A percentile compares a stretch with the other conserved stretches of the same genome.
Evolutionary conservation across 2,113 vertebrate genomes (phyloP).

Genomic region (Otus sunia): DNA sequence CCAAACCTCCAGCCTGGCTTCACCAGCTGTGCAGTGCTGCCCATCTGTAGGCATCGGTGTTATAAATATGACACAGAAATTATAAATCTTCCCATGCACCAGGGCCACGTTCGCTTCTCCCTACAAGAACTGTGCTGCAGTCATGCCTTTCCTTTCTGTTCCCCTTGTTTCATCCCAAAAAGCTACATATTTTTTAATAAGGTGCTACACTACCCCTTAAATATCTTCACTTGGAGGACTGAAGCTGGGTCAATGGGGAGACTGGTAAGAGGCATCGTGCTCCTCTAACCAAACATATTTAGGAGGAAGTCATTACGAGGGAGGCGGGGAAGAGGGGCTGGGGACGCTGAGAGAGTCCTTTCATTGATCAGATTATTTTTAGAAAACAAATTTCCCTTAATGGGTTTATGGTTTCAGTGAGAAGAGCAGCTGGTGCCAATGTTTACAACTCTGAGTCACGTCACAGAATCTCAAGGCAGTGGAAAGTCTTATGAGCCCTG

Average conservation of each 20-base stretch:
- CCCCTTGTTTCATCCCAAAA: not conserved
- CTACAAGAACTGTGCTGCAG: not conserved
- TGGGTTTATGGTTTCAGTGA: conserved; percentile 56
- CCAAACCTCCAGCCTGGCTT: not conserved
- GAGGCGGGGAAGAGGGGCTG: not conserved
- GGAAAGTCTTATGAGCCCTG: conserved; percentile 31
- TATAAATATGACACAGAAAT: not conserved
- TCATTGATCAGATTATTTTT: conserved; percentile 65
- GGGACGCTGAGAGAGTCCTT: conserved; percentile 48
- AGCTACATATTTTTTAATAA: not conserved
- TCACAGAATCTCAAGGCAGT: conserved; percentile 18
- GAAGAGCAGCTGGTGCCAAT: conserved; percentile 50
- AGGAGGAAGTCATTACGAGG: not conserved
- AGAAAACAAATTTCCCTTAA: conserved; percentile 57
- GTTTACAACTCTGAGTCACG: conserved; percentile 52
- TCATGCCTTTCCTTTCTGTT: not conserved
- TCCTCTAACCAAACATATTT: not conserved
- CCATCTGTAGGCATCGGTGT: not conserved
- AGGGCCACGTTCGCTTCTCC: not conserved
- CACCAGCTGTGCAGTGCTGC: not conserved
- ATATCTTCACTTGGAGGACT: not conserved
- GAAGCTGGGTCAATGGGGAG: not conserved
- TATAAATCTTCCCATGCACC: not conserved
- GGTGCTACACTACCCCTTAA: not conserved
- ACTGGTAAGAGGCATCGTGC: not conserved